A percentile compares a stretch with the other conserved stretches of the same genome.
These are phyloP conservation scores for Perca flavescens DNA, from an alignment of 2,113 vertebrate genomes.

Conservation along the genomic window DNA sequence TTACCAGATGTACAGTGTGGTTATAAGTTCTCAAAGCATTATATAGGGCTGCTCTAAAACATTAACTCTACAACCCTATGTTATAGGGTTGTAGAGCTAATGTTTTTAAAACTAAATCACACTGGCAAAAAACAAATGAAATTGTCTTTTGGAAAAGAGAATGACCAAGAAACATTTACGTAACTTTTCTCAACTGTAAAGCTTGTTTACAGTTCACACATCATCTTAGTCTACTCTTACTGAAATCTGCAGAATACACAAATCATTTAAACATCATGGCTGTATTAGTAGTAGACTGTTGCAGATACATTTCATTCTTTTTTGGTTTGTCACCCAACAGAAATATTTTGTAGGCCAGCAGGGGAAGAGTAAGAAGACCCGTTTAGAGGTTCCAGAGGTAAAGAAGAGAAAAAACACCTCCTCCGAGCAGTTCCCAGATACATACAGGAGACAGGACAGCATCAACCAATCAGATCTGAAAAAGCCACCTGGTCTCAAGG, in stretches of 20 bases:
- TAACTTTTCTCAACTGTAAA: background rate
- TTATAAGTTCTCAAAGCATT: background rate
- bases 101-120: conserved; percentile 2
- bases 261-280: background rate
- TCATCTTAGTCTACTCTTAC: background rate
- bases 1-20: too few species aligned
- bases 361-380: conserved; percentile 18
- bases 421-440: conserved; percentile 6
- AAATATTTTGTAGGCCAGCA: conserved; percentile 11
- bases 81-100: background rate
- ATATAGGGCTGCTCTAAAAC: background rate
- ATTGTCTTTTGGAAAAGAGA: background rate
- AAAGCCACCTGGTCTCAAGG: conserved; percentile 33
- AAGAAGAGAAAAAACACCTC: conserved; percentile 27
- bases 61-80: too few species aligned
- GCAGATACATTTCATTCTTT: background rate
- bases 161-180: background rate
- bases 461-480: conserved; percentile 27
- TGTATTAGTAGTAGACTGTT: background rate
- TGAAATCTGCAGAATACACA: background rate
- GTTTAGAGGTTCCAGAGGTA: conserved; percentile 1
- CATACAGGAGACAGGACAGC: background rate
- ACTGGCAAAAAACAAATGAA: background rate
- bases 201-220: background rate
- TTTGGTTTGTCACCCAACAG: conserved; percentile 19